phyloP scores from a whole-genome alignment of 1,140 invertebrate species.

The Neodiprion pinetum region DNA sequence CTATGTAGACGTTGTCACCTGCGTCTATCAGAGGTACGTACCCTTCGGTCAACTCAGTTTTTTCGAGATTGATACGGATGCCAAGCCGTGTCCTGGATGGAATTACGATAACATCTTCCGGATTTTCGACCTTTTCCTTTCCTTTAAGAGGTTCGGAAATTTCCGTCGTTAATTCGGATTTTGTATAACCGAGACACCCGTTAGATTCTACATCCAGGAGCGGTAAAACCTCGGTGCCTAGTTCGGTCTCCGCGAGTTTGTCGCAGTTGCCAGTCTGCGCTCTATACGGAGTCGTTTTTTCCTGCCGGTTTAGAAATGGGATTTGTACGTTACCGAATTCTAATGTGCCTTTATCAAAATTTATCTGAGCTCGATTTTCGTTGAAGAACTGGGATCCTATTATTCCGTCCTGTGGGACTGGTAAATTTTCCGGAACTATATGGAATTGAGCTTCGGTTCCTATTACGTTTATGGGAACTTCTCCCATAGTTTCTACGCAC shows the following conservation, averaged over 20 bases:
- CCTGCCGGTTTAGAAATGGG: no score
- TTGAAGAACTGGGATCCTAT: no score
- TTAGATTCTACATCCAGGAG: neutral
- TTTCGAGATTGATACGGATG: neutral
- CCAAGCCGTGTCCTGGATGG: constrained; percentile 11
- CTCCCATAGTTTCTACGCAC: neutral
- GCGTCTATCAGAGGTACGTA: constrained; percentile 7
- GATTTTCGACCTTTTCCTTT: constrained; percentile 5
- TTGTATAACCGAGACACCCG: neutral
- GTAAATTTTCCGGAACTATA: no score
- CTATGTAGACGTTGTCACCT: constrained; percentile 7
- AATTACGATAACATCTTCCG: constrained; percentile 10
- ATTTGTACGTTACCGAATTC: no score
- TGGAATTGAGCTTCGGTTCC: neutral
- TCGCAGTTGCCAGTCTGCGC: neutral
- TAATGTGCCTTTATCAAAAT: no score
- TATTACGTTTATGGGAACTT: neutral
- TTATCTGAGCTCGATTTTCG: no score
- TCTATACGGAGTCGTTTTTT: no score
- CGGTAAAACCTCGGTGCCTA: neutral
- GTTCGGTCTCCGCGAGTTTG: neutral
- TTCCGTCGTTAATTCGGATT: neutral
- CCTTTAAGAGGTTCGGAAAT: neutral
- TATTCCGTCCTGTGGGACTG: no score
- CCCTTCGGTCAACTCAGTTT: constrained; percentile 1